Evolutionary conservation across 1,140 invertebrate genomes (phyloP), one percentile per base, ranked within the genome.

Genomic region (Chironomus striatipennis): DNA sequence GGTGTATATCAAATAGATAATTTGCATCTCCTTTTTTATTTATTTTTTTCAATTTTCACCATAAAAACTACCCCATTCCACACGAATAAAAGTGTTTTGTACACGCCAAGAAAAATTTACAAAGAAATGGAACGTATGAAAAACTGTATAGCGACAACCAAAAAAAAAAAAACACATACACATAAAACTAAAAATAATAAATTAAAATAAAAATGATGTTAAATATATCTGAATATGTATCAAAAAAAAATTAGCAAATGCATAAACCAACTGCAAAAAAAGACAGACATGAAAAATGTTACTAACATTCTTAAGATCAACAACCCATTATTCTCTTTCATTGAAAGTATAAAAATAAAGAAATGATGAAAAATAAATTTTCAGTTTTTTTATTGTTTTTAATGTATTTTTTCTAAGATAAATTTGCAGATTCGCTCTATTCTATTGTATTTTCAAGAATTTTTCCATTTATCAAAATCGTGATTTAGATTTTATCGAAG

Each of bases 281-380:
- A 47, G 15, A 47, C 43, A 47, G 43, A 47, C 43, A 47, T 47
- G 42, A 47, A 47, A 47, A 47, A 47, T 47, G 43, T 47, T 47
- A 47, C 15, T 47, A 47, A 47, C 43, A 47, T 47, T 47, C 43
- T 47, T 47, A 47, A 47, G 43, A 47, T 47, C 43, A 47, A 34
- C 24, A 34, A 34, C 43, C 43, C 43, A 47, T 47, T 47, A 47
- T 47, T 47, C 43, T 47, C 43, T 47, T 47, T 47, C 43, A 47
- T 47, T 47, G 43, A 47, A 47, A 47, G 43, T 47, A 47, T 47
- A 47, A 47, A 47, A 47, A 47, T 47, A 47, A 47, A n/a, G n/a
- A 47, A 47, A 47, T 47, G 43, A 47, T 47, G 8, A 47, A 47
- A 47, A 47, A 47, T 47, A 47, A 47, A 34, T 34, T 34, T 34